A percentile compares a stretch with the other conserved stretches of the same genome.
Evolutionary conservation across 2,797 vertebrate species (phyloP).

Genomic region (Melanotaenia nigrans): DNA sequence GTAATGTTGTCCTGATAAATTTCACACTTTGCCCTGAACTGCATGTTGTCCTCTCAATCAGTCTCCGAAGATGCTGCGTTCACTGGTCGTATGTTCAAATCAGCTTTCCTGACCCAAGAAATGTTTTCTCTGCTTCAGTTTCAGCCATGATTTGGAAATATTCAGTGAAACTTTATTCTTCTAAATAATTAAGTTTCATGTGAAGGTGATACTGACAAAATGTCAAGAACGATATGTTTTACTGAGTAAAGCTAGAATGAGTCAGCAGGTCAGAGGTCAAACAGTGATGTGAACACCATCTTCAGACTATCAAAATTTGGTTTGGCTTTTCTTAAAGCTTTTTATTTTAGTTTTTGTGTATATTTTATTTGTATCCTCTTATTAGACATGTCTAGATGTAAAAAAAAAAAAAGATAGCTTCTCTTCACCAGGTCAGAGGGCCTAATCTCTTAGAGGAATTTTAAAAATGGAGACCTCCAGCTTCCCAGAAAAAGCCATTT

Average conservation of each 20-base stretch:
- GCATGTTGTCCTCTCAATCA: conserved; percentile 8
- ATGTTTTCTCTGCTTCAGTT: neutral
- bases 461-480: too few species aligned
- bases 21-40: conserved; percentile 25
- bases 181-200: neutral
- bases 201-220: neutral
- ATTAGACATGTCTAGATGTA: neutral
- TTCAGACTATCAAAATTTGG: neutral
- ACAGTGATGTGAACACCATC: neutral
- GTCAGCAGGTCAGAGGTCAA: neutral
- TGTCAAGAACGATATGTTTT: neutral
- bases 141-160: neutral
- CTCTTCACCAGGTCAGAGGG: neutral
- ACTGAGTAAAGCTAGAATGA: neutral
- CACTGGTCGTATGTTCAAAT: neutral
- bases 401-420: neutral
- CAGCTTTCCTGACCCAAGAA: conserved; percentile 1
- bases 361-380: neutral
- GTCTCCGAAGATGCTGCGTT: neutral
- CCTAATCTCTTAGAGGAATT: neutral
- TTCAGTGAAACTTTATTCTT: neutral
- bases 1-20: conserved; percentile 5
- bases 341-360: neutral
- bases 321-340: too few species aligned
- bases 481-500: too few species aligned